phyloP scores from a whole-genome alignment of 1,140 invertebrate species.

The Heliconius nattereri region DNA sequence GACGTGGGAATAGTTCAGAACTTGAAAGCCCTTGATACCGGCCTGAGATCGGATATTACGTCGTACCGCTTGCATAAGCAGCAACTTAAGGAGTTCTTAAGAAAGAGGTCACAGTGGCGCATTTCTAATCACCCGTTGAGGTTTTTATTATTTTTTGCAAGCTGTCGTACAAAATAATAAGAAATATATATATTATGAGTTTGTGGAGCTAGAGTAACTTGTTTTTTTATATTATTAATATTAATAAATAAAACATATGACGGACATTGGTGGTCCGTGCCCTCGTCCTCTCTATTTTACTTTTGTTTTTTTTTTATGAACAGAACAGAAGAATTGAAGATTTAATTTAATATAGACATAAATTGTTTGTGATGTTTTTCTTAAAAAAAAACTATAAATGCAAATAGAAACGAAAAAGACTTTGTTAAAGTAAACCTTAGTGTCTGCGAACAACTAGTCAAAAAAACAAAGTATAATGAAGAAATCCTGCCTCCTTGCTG shows the following conservation, averaged over 20 bases:
- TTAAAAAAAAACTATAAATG: neutral
- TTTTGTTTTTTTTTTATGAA: too few species aligned
- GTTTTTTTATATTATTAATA: too few species aligned
- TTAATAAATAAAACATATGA: too few species aligned
- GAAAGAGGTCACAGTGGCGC: conserved; percentile 41
- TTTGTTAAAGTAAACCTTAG: neutral
- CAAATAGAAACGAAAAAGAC: neutral
- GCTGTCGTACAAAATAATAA: too few species aligned
- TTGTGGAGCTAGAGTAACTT: neutral
- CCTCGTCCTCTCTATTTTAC: too few species aligned
- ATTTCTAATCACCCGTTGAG: conserved; percentile 32
- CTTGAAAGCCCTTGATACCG: conserved; percentile 34
- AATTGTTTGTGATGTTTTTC: neutral
- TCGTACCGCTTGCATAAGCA: conserved; percentile 42
- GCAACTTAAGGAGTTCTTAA: conserved; percentile 39
- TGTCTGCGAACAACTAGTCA: neutral
- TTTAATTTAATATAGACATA: neutral
- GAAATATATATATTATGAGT: too few species aligned
- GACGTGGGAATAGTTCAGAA: conserved; percentile 36
- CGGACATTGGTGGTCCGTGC: too few species aligned
- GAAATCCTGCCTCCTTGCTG: neutral
- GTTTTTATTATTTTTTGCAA: neutral
- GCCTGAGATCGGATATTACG: conserved; percentile 35
- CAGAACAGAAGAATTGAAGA: too few species aligned
- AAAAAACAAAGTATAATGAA: neutral